These are phyloP conservation scores for Epinephelus malabaricus DNA, from an alignment of 2,797 vertebrate genomes.

Conservation along the genomic window DNA sequence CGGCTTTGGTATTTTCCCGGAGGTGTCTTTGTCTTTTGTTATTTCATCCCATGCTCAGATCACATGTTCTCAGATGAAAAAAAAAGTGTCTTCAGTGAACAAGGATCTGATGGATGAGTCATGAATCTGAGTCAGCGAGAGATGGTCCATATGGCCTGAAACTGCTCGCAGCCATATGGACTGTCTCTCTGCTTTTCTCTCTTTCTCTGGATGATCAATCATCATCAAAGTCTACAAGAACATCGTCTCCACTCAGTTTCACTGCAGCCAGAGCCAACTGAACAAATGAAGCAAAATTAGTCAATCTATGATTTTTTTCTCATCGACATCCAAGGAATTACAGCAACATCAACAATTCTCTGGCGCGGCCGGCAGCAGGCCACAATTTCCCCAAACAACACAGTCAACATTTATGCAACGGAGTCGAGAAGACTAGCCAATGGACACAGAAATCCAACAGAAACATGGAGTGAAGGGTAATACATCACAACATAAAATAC, in stretches of 20 bases:
- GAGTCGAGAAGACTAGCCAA: constrained; percentile 32
- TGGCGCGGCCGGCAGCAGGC: constrained; percentile 12
- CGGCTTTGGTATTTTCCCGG: constrained; percentile 36
- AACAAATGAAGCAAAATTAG: constrained; percentile 45
- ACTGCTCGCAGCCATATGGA: constrained; percentile 53
- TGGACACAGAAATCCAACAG: constrained; percentile 27
- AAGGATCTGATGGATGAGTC: constrained; percentile 72
- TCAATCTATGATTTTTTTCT: constrained; percentile 41
- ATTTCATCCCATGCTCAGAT: constrained; percentile 42
- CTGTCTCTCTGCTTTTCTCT: constrained; percentile 32
- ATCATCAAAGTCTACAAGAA: constrained; percentile 44
- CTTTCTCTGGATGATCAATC: constrained; percentile 50
- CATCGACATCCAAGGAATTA: constrained; percentile 50
- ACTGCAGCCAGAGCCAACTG: constrained; percentile 37
- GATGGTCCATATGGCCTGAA: constrained; percentile 57
- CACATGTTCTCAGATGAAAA: constrained; percentile 37
- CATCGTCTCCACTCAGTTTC: constrained; percentile 42
- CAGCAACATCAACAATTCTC: constrained; percentile 40
- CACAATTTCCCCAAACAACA: constrained; percentile 37
- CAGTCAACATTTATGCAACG: constrained; percentile 2
- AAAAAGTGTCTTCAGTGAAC: constrained; percentile 52
- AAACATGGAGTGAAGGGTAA: constrained; percentile 33
- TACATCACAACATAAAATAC: constrained; percentile 31
- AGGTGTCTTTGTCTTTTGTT: constrained; percentile 66
- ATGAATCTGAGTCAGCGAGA: constrained; percentile 71